Base-by-base conservation (phyloP, 2,888 invertebrate genomes). In the Pheosia tremula region DNA sequence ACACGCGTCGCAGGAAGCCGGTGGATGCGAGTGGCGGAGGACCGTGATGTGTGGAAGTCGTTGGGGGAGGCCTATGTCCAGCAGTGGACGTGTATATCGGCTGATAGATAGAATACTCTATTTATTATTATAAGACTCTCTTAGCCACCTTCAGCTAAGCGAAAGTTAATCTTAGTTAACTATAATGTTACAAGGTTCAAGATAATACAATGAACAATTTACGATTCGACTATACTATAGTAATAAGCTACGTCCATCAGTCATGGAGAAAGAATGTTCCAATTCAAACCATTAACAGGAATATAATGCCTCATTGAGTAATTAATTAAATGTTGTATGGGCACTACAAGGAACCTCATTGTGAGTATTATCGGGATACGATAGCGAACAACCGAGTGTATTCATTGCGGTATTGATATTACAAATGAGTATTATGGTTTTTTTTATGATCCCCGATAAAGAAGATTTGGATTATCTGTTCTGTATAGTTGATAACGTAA, bases 241-340 rank as follows among this genome's bases (percentile, higher is more conserved):
- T 8, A 39, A 39, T 60, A 56, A 60, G 50, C 60, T 49, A n/a
- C 38, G 11, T n/a, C 6, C 53, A 56, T 53, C 47, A 52, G 59
- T 75, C 71, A 76, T 69, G 47, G 59, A 45, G 64, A 65, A 69
- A 74, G 76, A 75, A 76, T 76, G 76, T 64, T 67, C 62, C 65
- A 71, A 75, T 75, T 71, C 60, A 65, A 67, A 58, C 60, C 63
- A 74, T 74, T 73, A 69, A 55, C 62, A 57, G 58, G 60, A 57
- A 60, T 45, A 45, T 36, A 43, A 56, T 45, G 45, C 10, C 45
- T 45, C 45, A 56, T 56, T 56, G 36, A 56, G 38, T 41, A 3
- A 56, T 45, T 36, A 56, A 56, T 45, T 43, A 43, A 56, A 56
- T 56, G 45, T 41, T 56, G 56, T 56, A 37, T 37, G 37, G 36